These are phyloP conservation scores for Heterotis niloticus DNA, from an alignment of 2,113 vertebrate species.

Conservation along the genomic window DNA sequence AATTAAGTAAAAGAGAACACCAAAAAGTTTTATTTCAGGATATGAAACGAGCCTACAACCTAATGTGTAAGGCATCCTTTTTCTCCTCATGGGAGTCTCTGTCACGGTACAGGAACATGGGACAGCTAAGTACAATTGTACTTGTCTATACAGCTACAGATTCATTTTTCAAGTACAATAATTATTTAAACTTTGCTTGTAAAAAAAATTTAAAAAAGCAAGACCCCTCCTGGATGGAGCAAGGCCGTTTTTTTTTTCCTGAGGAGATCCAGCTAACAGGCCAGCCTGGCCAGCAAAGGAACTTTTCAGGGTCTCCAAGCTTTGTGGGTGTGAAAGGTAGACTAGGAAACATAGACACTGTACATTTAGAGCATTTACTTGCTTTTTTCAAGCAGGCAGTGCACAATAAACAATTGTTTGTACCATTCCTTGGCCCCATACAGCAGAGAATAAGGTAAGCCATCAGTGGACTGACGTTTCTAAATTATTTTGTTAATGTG, in stretches of 20 bases:
- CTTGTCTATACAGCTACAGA: no score
- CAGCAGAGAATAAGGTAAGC: conserved; percentile 44
- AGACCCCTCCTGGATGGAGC: no score
- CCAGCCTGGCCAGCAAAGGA: conserved; percentile 21
- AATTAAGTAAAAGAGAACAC: conserved; percentile 56
- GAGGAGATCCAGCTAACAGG: conserved; percentile 15
- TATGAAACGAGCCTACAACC: conserved; percentile 29
- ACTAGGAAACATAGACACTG: conserved; percentile 35
- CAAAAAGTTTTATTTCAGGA: conserved; percentile 33
- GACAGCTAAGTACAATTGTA: no score
- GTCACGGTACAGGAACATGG: no score
- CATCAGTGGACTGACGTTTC: conserved; percentile 45
- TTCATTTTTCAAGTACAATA: no score
- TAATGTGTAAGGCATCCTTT: background rate
- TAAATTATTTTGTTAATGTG: conserved; percentile 47
- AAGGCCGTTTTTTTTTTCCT: no score
- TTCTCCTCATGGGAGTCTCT: no score
- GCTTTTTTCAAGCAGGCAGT: no score
- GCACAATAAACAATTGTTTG: no score
- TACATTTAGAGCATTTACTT: conserved; percentile 37
- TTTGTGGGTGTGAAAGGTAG: background rate
- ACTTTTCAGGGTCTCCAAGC: conserved; percentile 28
- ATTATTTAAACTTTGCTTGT: no score
- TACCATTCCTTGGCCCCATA: conserved; percentile 36
- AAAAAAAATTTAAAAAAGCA: no score